Percentiles rank a stretch among this genome's conserved stretches.
Conservation (phyloP, 2,888 invertebrate genomes). For the Lycocerus yunnanus region DNA sequence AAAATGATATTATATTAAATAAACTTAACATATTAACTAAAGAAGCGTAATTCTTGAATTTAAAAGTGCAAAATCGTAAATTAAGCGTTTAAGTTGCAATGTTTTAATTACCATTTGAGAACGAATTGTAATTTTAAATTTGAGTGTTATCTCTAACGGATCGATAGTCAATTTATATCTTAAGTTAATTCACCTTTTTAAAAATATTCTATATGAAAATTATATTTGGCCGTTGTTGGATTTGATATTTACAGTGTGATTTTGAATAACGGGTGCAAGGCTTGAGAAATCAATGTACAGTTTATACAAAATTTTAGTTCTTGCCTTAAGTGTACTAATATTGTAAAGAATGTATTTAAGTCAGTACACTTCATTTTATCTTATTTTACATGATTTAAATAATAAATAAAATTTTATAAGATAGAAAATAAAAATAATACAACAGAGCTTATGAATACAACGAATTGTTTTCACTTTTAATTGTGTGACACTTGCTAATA, state of each 20-base stretch:
- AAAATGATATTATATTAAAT: constrained; percentile 20
- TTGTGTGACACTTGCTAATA: background rate
- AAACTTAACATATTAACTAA: constrained; percentile 20
- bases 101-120: background rate
- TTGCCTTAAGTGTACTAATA: constrained; percentile 28
- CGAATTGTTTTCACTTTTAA: constrained; percentile 19
- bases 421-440: constrained; percentile 1
- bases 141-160: constrained; percentile 1
- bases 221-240: constrained; percentile 26
- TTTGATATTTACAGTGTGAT: constrained; percentile 28
- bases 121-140: background rate
- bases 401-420: constrained; percentile 1
- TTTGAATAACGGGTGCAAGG: constrained; percentile 25
- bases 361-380: constrained; percentile 14
- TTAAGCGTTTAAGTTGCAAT: background rate
- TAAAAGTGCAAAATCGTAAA: background rate
- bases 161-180: constrained; percentile 28
- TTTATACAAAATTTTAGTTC: constrained; percentile 21
- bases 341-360: constrained; percentile 13
- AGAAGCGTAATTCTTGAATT: constrained; percentile 7
- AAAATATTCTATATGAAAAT: background rate
- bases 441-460: constrained; percentile 27
- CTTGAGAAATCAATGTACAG: constrained; percentile 25
- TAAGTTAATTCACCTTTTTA: constrained; percentile 22
- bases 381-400: background rate